Percentiles rank a stretch among this genome's conserved stretches.
Conservation (phyloP, 2,797 vertebrate species). For the Uromys caudimaculatus region DNA sequence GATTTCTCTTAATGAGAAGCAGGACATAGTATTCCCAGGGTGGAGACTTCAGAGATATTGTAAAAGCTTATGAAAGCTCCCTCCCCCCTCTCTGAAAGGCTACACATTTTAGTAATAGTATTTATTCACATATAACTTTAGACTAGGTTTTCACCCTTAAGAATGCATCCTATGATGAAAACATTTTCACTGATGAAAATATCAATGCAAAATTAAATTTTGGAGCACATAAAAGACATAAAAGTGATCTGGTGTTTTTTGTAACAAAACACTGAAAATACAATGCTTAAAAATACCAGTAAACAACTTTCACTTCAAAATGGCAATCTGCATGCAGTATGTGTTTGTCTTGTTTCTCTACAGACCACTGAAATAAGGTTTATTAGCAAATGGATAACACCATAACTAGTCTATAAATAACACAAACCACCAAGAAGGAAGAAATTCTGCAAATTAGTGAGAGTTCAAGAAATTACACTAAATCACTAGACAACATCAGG, state of each 20-base stretch:
- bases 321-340: neutral
- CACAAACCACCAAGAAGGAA: neutral
- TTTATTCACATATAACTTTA: slow-evolving; percentile 33
- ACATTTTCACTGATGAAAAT: neutral
- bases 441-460: neutral
- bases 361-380: neutral
- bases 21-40: neutral
- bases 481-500: neutral
- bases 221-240: neutral
- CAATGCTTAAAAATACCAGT: neutral
- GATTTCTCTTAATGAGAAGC: neutral
- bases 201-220: slow-evolving; percentile 33
- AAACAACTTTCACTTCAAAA: slow-evolving; percentile 10
- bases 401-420: neutral
- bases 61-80: neutral
- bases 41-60: neutral
- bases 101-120: neutral
- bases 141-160: neutral
- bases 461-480: neutral
- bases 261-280: neutral
- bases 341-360: neutral
- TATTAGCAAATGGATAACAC: neutral
- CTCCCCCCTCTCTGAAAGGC: neutral
- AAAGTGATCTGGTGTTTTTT: neutral
- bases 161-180: neutral